Conservation (phyloP, 2,797 vertebrate genomes). For the Mormyrops attenuatus region DNA sequence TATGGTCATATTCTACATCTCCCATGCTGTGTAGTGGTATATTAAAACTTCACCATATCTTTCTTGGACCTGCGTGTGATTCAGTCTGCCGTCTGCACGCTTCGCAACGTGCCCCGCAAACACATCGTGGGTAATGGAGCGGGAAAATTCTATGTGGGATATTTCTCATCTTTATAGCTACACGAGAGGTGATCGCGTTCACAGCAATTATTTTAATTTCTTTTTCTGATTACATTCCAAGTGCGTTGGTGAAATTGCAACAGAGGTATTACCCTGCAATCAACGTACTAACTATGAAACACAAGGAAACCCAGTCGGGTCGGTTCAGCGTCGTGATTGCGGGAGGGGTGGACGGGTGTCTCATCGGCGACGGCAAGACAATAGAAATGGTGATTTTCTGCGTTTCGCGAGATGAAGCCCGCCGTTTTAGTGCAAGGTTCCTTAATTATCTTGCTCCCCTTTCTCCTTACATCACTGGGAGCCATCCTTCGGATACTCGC, state of each 20-base stretch:
- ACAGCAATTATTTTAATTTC: neutral
- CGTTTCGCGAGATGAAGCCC: neutral
- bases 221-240: constrained; percentile 11
- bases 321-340: neutral
- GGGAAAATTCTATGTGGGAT: neutral
- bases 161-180: constrained; percentile 21
- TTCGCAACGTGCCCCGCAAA: constrained; percentile 14
- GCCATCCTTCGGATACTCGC: neutral
- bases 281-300: constrained; percentile 1
- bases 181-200: neutral
- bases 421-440: neutral
- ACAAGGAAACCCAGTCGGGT: neutral
- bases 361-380: neutral
- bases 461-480: neutral
- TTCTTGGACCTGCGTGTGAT: neutral
- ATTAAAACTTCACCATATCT: constrained; percentile 3
- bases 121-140: constrained; percentile 21
- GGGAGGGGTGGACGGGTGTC: neutral
- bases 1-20: neutral
- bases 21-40: neutral
- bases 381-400: neutral
- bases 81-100: neutral
- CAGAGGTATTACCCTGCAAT: neutral
- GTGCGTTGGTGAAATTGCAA: neutral
- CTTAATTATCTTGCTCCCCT: neutral